Percentiles rank a stretch among this genome's conserved stretches.
phyloP scores from a whole-genome alignment of 2,888 invertebrate species.

The Archips xylosteana region DNA sequence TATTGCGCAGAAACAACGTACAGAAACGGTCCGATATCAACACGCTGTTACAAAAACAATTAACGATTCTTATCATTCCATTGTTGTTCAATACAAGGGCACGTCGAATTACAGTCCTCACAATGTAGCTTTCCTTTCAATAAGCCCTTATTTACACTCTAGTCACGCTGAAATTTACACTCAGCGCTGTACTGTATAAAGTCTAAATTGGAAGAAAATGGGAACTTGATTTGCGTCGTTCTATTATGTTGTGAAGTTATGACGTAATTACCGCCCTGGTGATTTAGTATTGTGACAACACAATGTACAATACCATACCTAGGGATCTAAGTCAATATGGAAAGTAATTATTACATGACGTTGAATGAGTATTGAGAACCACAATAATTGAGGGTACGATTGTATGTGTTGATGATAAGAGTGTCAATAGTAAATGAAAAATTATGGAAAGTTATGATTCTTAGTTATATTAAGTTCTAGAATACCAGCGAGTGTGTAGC shows the following conservation, averaged over 20 bases:
- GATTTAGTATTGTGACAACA: constrained; percentile 12
- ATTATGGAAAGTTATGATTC: too few relatives aligned
- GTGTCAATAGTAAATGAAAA: too few relatives aligned
- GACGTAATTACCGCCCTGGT: constrained; percentile 2
- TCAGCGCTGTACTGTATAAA: neutral
- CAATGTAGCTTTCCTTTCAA: neutral
- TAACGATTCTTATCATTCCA: constrained; percentile 20
- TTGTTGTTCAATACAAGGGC: constrained; percentile 18
- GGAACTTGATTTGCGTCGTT: neutral
- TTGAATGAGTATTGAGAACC: neutral
- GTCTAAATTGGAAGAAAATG: neutral
- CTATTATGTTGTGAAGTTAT: neutral
- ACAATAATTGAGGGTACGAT: too few relatives aligned
- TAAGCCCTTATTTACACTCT: neutral
- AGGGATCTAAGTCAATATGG: constrained; percentile 5
- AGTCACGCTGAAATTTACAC: neutral
- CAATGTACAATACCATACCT: constrained; percentile 4
- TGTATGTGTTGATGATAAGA: too few relatives aligned
- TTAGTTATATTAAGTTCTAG: too few relatives aligned
- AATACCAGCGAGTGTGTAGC: too few relatives aligned
- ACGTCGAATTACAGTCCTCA: constrained; percentile 21
- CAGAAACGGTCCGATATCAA: constrained; percentile 11
- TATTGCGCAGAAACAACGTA: neutral
- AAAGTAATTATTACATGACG: neutral
- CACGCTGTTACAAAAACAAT: constrained; percentile 25